Base-by-base conservation (phyloP, 2,888 invertebrate species). In the Thymelicus lineola region DNA sequence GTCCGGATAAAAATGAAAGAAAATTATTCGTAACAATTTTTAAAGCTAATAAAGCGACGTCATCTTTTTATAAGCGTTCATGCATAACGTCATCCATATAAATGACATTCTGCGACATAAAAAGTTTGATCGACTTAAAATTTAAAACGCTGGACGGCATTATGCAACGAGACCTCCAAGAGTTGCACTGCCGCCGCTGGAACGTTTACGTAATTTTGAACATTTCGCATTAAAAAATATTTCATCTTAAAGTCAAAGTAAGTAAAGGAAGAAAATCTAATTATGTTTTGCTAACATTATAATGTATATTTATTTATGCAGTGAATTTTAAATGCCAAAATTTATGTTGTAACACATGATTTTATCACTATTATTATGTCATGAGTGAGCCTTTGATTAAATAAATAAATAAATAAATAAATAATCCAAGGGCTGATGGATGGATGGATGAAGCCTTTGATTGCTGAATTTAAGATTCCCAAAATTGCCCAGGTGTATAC, bases 61-160 rank as follows among this genome's bases (percentile, higher is more conserved):
- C 50, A 67, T 67, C 66, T 68, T 68, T 68, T 62, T 68, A 68
- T 62, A 68, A 68, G 68, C 61, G 62, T 53, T 62, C 68, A 62
- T 68, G 60, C 68, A 62, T 62, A 68, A 61, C 68, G 55, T 62
- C 61, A 62, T 68, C 68, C 62, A 68, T 68, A 62, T 68, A 68
- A 68, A 68, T 57, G 55, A 36, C 55, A 68, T 62, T 68, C 46
- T 61, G 46, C 58, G 28, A 48, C 66, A 46, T 69, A 63, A 63
- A 69, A 69, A 69, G 48, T 69, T 69, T 69, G 63, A 69, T 69
- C 36, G 63, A 63, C 69, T 63, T 69, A 69, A 69, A 68, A 63
- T 69, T 69, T 63, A 58, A 69, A 69, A 62, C 63, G 57, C 58
- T 58, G 69, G 69, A 58, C 63, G 62, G 58, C 63, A 63, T 69